A percentile compares a stretch with the other conserved stretches of the same genome.
phyloP scores from a whole-genome alignment of 1,140 invertebrate species.

The Oedothorax gibbosus region DNA sequence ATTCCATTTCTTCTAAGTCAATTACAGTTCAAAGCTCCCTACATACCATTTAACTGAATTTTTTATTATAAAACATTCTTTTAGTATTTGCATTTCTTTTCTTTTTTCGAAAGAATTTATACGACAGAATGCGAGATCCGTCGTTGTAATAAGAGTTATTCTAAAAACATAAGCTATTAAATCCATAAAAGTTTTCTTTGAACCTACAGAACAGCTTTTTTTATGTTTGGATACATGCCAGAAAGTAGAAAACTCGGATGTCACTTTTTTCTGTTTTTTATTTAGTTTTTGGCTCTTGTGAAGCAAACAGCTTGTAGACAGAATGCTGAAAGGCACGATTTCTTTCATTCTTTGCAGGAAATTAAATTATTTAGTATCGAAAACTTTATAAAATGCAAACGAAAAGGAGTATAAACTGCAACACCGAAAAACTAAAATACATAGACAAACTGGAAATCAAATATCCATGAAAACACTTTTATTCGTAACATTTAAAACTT shows the following conservation, averaged over 20 bases:
- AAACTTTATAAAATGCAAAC: conserved; percentile 2
- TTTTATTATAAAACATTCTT: too few relatives aligned
- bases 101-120: neutral
- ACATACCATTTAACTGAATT: too few relatives aligned
- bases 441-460: neutral
- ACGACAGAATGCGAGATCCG: neutral
- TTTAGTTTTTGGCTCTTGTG: neutral
- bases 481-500: neutral
- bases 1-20: too few relatives aligned
- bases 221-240: conserved; percentile 6
- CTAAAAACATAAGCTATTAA: conserved; percentile 24
- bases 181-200: conserved; percentile 16
- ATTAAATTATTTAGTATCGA: conserved; percentile 36
- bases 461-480: neutral
- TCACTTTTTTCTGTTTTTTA: neutral
- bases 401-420: neutral
- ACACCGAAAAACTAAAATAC: neutral
- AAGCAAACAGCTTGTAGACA: conserved; percentile 24
- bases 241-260: neutral
- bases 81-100: neutral
- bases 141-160: neutral
- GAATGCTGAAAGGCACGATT: conserved; percentile 12
- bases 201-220: conserved; percentile 11
- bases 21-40: too few relatives aligned
- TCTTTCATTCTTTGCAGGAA: conserved; percentile 15